Evolutionary conservation across 2,113 vertebrate species (phyloP).

Genomic region (Chaenocephalus aceratus): DNA sequence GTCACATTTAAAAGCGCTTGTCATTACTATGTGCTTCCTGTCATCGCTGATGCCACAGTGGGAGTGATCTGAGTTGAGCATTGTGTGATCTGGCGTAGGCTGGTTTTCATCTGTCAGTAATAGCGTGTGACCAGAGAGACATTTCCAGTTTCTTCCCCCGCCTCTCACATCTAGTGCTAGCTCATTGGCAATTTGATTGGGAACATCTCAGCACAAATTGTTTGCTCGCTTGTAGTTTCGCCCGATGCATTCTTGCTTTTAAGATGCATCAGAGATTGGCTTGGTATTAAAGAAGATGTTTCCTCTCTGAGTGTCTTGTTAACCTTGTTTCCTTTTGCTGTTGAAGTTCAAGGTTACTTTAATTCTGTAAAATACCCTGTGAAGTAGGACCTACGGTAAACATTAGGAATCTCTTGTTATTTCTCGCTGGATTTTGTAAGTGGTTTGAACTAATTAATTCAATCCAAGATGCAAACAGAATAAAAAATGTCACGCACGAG

Average conservation of each 20-base stretch:
- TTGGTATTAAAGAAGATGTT: constrained; percentile 31
- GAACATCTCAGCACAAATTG: constrained; percentile 56
- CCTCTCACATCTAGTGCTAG: constrained; percentile 45
- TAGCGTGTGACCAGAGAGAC: constrained; percentile 58
- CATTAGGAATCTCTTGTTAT: constrained; percentile 4
- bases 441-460: constrained; percentile 2
- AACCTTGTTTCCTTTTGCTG: constrained; percentile 40
- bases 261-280: constrained; percentile 22
- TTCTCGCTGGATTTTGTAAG: constrained; percentile 6
- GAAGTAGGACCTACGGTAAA: constrained; percentile 14
- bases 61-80: constrained; percentile 68
- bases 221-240: constrained; percentile 24
- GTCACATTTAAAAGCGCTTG: constrained; percentile 60
- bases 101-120: constrained; percentile 76
- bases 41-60: constrained; percentile 61
- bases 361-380: constrained; percentile 1
- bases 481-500: background rate
- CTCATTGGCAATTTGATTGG: constrained; percentile 49
- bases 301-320: constrained; percentile 28
- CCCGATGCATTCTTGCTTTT: constrained; percentile 41
- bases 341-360: constrained; percentile 7
- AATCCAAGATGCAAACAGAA: constrained; percentile 2
- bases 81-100: constrained; percentile 70
- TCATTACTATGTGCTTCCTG: constrained; percentile 60
- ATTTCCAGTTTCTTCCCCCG: constrained; percentile 37